Base-by-base conservation (phyloP, 2,888 invertebrate genomes). In the Poecilus cupreus region DNA sequence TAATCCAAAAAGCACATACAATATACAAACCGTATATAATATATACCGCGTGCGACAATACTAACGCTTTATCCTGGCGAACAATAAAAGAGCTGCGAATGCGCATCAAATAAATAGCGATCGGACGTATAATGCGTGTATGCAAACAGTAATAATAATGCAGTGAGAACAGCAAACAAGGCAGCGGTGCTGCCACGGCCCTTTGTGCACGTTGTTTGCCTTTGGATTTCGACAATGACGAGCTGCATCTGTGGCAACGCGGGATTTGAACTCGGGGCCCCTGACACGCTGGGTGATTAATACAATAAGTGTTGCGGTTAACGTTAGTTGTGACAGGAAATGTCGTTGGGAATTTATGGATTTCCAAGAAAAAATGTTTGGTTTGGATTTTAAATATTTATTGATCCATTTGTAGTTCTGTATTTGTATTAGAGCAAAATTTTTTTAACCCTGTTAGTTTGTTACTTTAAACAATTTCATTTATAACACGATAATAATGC, bases 91-190 rank as follows among this genome's bases (percentile, higher is more conserved):
- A 32, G 70, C 82, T 82, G 82, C 72, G 51, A 82, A 78, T 64
- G 78, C 74, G 37, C 82, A 82, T 78, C 78, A 46, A 60, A 77
- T 78, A 78, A 77, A 72, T 82, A 74, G 43, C 75, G 70, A 83
- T 83, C 82, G 80, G 83, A 76, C 82, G 83, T 81, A 84, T 84
- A 84, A 85, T 84, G 82, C 83, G 81, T 85, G 85, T 84, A 84
- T 83, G 84, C 82, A 84, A 85, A 85, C 84, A 85, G 84, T 83
- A 84, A 83, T 84, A 83, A 85, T 83, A 83, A 85, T 84, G 83
- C 84, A 84, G 85, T 85, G 85, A 84, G 85, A 85, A 85, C 84
- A 82, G 85, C 84, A 85, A 85, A 85, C 83, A 85, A 80, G 80
- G 74, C 74, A 72, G 57, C 75, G 51, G 32, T 8, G 32, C 22